Evolutionary conservation across 2,888 invertebrate species (phyloP).

Genomic region (Acleris sparsana): DNA sequence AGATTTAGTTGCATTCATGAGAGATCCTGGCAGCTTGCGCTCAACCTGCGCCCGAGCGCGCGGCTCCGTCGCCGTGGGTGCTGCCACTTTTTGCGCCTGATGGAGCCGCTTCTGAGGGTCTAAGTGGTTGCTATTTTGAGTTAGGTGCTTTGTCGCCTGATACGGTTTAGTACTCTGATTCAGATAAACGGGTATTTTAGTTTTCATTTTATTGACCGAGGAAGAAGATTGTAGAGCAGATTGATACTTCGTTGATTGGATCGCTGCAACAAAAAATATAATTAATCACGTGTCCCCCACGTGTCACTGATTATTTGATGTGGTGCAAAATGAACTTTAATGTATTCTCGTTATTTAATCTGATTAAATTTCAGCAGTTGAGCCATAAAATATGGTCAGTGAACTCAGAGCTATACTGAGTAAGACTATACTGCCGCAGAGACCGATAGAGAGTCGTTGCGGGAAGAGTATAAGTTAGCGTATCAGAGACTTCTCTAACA

Average conservation of each 20-base stretch:
- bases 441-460: too few species aligned
- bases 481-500: too few species aligned
- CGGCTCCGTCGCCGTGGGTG: background rate
- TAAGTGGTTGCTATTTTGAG: conserved; percentile 38
- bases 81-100: conserved; percentile 4
- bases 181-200: conserved; percentile 65
- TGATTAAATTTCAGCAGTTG: too few species aligned
- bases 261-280: conserved; percentile 48
- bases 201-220: conserved; percentile 49
- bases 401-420: too few species aligned
- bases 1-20: conserved; percentile 84
- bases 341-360: too few species aligned
- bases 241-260: conserved; percentile 46
- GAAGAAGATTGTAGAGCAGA: conserved; percentile 35
- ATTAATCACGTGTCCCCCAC: background rate
- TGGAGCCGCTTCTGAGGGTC: conserved; percentile 13
- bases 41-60: conserved; percentile 43
- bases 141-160: conserved; percentile 39
- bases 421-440: too few species aligned
- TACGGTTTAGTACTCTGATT: conserved; percentile 48
- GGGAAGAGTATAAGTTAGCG: too few species aligned
- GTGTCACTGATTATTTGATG: too few species aligned
- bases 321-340: too few species aligned
- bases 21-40: conserved; percentile 57
- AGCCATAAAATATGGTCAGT: too few species aligned